These are phyloP conservation scores for Amiota minor DNA, from an alignment of 2,888 invertebrate genomes.

Conservation along the genomic window DNA sequence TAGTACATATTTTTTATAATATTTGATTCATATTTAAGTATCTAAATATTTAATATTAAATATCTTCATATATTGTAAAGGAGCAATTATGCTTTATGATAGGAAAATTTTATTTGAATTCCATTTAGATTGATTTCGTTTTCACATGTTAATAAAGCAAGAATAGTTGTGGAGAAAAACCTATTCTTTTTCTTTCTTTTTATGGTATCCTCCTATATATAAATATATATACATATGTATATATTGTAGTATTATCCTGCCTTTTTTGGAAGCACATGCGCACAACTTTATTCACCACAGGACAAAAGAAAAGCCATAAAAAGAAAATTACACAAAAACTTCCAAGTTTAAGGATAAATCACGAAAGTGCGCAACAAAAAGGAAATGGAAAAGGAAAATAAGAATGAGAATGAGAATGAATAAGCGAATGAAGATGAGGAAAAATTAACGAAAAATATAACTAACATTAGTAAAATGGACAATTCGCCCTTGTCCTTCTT, in stretches of 20 bases:
- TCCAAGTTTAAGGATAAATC: slow-evolving; percentile 66
- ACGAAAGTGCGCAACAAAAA: slow-evolving; percentile 35
- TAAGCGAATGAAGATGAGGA: background rate
- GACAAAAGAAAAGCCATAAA: slow-evolving; percentile 31
- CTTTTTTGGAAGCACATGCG: slow-evolving; percentile 49
- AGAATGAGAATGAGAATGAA: slow-evolving; percentile 28
- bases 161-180: too few species aligned
- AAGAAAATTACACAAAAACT: slow-evolving; percentile 39
- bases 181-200: background rate
- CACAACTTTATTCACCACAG: slow-evolving; percentile 50
- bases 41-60: too few species aligned
- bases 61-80: too few species aligned
- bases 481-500: too few species aligned
- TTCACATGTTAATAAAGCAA: too few species aligned
- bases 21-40: too few species aligned
- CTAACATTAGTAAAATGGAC: too few species aligned
- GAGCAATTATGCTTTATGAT: too few species aligned
- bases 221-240: too few species aligned
- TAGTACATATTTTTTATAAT: too few species aligned
- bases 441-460: background rate
- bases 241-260: slow-evolving; percentile 13
- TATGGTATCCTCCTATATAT: slow-evolving; percentile 1
- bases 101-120: too few species aligned
- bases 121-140: too few species aligned
- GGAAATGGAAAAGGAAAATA: slow-evolving; percentile 23